Evolutionary conservation across 2,797 vertebrate genomes (phyloP).

Genomic region (Streptopelia turtur): DNA sequence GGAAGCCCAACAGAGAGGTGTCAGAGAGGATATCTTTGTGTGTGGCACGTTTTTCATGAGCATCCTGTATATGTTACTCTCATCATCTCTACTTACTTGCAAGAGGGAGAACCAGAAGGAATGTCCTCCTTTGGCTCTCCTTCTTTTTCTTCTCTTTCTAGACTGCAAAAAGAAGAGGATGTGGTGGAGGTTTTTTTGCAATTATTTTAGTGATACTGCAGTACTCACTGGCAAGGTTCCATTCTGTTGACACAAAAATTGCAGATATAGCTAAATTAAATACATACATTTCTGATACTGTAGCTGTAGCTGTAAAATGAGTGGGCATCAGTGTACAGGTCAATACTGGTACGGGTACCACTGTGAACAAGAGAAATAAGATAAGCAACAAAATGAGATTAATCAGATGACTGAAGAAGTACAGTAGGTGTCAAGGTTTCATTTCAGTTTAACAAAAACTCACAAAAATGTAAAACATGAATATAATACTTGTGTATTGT

Average conservation of each 20-base stretch:
- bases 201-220: neutral
- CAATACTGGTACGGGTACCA: neutral
- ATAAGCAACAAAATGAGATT: neutral
- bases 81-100: neutral
- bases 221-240: neutral
- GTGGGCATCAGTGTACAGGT: neutral
- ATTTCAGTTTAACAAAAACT: neutral
- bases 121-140: neutral
- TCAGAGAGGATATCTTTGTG: neutral
- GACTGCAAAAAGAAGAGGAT: too few species aligned
- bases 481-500: rapidly evolving
- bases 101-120: neutral
- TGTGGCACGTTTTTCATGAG: neutral
- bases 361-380: neutral
- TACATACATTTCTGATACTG: neutral
- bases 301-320: neutral
- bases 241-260: neutral
- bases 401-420: neutral
- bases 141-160: neutral
- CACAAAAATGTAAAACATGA: neutral
- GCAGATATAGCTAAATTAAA: neutral
- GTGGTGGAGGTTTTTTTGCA: neutral
- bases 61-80: neutral
- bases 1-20: rapidly evolving
- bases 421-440: neutral